Conservation (phyloP, 2,888 invertebrate genomes). For the Lasioglossum pauxillum region DNA sequence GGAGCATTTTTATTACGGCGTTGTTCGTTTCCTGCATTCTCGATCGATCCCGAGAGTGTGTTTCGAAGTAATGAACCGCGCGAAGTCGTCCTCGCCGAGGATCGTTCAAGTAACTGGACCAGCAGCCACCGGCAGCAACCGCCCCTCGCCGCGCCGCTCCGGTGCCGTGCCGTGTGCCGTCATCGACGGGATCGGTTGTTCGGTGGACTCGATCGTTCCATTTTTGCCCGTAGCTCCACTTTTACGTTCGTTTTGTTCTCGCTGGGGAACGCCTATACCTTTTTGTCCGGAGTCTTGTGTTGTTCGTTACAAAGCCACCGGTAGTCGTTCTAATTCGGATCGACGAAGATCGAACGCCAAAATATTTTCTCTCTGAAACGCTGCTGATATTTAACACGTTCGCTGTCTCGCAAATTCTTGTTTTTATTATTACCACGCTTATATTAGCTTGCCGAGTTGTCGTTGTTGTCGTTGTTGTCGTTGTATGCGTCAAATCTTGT, state of each 20-base stretch:
- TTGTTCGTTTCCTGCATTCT: slow-evolving; percentile 18
- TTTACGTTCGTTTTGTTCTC: neutral
- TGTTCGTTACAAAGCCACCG: neutral
- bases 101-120: neutral
- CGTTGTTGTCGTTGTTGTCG: too few species aligned
- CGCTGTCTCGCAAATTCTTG: too few species aligned
- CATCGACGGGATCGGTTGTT: neutral
- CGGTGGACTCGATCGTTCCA: neutral
- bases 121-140: neutral
- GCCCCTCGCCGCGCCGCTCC: too few species aligned
- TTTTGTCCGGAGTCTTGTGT: neutral
- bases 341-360: too few species aligned
- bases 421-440: too few species aligned
- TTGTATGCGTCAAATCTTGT: too few species aligned
- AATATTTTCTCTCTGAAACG: too few species aligned
- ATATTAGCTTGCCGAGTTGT: too few species aligned
- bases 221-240: neutral
- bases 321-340: neutral
- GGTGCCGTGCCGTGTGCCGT: too few species aligned
- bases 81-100: neutral
- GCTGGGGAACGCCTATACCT: neutral
- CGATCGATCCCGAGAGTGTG: slow-evolving; percentile 46
- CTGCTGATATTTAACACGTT: too few species aligned
- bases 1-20: slow-evolving; percentile 51
- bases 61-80: slow-evolving; percentile 38